These are phyloP conservation scores for Deilephila porcellus DNA, from an alignment of 2,888 invertebrate genomes.

Conservation along the genomic window DNA sequence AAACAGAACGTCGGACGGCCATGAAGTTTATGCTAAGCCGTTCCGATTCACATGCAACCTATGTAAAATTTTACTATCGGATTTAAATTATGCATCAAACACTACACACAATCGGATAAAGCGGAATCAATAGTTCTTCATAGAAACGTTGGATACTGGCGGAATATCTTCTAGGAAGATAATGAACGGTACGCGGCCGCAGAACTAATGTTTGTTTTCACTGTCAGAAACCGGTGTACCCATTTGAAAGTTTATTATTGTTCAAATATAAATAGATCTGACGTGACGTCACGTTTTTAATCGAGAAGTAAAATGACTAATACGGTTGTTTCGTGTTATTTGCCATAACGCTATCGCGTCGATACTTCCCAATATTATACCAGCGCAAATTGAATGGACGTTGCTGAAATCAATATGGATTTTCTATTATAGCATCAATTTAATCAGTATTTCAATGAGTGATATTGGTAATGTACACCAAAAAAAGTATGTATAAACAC, in stretches of 20 bases:
- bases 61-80: slow-evolving; percentile 16
- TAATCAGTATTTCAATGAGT: no score
- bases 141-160: neutral
- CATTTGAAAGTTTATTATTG: slow-evolving; percentile 18
- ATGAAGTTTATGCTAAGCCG: slow-evolving; percentile 15
- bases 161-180: neutral
- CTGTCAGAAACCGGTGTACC: slow-evolving; percentile 1
- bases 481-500: no score
- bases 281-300: neutral
- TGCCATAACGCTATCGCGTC: neutral
- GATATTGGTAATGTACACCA: no score
- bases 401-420: neutral
- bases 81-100: neutral
- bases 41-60: slow-evolving; percentile 14
- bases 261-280: slow-evolving; percentile 6
- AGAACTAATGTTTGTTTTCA: slow-evolving; percentile 1
- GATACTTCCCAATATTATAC: neutral
- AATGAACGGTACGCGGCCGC: neutral
- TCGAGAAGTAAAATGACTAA: neutral
- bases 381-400: no score
- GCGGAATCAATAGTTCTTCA: neutral
- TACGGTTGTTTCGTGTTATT: neutral
- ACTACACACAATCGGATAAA: neutral
- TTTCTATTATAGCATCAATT: neutral
- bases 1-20: slow-evolving; percentile 15